These are phyloP conservation scores for Lepidonotus clava DNA, from an alignment of 2,888 invertebrate species.

Conservation along the genomic window DNA sequence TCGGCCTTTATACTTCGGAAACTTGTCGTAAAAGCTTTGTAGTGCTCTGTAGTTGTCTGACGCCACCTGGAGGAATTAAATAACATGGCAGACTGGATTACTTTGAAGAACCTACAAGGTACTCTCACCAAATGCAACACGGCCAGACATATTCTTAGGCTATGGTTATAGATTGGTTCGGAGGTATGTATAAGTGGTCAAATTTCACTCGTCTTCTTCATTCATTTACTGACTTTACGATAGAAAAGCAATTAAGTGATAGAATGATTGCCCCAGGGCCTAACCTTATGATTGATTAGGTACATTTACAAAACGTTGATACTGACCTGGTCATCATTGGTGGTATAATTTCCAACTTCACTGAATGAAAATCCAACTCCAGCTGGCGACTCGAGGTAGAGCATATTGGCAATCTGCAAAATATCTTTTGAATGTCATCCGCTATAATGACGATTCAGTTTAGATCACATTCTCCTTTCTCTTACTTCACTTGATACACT, in stretches of 20 bases:
- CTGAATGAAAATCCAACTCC: slow-evolving; percentile 63
- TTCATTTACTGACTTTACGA: too few relatives aligned
- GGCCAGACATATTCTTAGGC: too few relatives aligned
- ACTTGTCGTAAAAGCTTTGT: slow-evolving; percentile 8
- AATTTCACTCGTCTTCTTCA: too few relatives aligned
- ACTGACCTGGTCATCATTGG: slow-evolving; percentile 76
- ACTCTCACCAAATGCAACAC: too few relatives aligned
- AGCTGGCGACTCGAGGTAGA: slow-evolving; percentile 63
- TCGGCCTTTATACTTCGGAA: slow-evolving; percentile 17
- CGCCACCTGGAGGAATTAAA: neutral
- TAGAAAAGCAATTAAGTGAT: too few relatives aligned
- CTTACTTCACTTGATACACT: too few relatives aligned
- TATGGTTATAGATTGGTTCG: too few relatives aligned
- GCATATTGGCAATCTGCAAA: slow-evolving; percentile 61
- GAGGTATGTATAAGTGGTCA: too few relatives aligned
- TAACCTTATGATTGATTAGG: too few relatives aligned
- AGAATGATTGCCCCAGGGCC: too few relatives aligned
- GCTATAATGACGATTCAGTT: too few relatives aligned
- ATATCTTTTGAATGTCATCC: neutral
- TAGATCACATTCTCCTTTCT: too few relatives aligned
- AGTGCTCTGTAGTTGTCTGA: slow-evolving; percentile 34
- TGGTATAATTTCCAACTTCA: slow-evolving; percentile 37
- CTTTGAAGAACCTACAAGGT: neutral
- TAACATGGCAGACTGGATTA: neutral
- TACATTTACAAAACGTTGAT: neutral